These are phyloP conservation scores for Neomonachus schauinslandi DNA, from an alignment of 2,113 vertebrate species.

Conservation along the genomic window DNA sequence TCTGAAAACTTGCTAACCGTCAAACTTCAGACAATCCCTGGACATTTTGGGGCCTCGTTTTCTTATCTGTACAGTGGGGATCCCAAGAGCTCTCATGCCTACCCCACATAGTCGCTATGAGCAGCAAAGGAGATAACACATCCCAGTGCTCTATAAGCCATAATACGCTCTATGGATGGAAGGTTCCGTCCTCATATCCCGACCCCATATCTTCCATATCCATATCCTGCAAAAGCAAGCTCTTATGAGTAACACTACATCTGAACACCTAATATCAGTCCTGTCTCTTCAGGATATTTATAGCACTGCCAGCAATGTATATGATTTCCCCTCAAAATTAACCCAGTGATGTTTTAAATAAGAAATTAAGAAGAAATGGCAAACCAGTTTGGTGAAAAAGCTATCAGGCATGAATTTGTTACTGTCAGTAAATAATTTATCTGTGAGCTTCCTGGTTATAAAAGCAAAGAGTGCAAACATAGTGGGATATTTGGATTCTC, in stretches of 20 bases:
- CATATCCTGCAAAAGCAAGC: not conserved
- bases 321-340: not conserved
- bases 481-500: not conserved
- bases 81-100: not conserved
- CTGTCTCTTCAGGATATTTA: not conserved
- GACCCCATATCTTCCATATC: too few relatives aligned
- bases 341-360: not conserved
- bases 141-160: not conserved
- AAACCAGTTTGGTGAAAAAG: not conserved
- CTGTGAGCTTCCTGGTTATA: not conserved
- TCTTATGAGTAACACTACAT: not conserved
- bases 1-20: not conserved
- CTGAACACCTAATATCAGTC: not conserved
- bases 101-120: not conserved
- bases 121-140: not conserved
- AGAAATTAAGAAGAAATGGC: not conserved
- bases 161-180: not conserved
- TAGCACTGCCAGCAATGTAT: not conserved
- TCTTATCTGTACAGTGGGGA: not conserved
- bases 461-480: not conserved
- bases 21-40: not conserved
- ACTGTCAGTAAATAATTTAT: not conserved
- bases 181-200: not conserved
- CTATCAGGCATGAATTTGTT: not conserved
- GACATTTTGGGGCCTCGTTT: not conserved